Evolutionary conservation across 2,888 invertebrate genomes (phyloP).

Genomic region (Tetragonisca angustula): DNA sequence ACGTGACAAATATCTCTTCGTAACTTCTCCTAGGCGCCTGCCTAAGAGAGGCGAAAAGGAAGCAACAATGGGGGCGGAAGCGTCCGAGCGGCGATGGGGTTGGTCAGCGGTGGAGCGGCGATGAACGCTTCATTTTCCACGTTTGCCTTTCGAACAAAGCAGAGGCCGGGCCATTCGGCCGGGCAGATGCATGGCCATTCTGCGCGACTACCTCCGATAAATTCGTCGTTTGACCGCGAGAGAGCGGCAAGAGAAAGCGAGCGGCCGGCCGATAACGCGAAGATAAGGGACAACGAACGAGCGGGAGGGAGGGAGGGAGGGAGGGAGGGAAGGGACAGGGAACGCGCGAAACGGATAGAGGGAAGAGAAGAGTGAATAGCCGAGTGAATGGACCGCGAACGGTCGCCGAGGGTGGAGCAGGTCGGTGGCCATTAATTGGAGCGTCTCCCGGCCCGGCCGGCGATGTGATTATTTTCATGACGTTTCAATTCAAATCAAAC

Average conservation of each 20-base stretch:
- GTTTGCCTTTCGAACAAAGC: slow-evolving; percentile 63
- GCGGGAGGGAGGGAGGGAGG: not conserved
- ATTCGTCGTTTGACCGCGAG: slow-evolving; percentile 64
- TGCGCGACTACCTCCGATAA: slow-evolving; percentile 71
- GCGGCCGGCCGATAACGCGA: slow-evolving; percentile 39
- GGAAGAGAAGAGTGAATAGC: slow-evolving; percentile 12
- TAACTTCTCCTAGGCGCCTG: not conserved
- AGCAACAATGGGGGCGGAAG: slow-evolving; percentile 2
- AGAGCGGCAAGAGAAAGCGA: slow-evolving; percentile 24
- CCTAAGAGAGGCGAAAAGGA: not conserved
- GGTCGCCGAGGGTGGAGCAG: slow-evolving; percentile 28
- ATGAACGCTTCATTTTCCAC: slow-evolving; percentile 59
- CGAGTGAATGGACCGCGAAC: not conserved
- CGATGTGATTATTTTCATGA: slow-evolving; percentile 80
- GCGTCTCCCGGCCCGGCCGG: slow-evolving; percentile 50
- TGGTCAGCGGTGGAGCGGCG: slow-evolving; percentile 17
- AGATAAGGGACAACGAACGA: slow-evolving; percentile 30
- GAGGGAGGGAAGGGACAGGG: not conserved
- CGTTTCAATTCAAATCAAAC: slow-evolving; percentile 78
- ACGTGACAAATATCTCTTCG: slow-evolving; percentile 1
- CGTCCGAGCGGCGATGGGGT: not conserved
- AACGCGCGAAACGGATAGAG: slow-evolving; percentile 1
- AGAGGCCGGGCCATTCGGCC: slow-evolving; percentile 29
- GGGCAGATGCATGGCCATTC: slow-evolving; percentile 65
- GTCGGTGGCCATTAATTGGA: slow-evolving; percentile 75